These are phyloP conservation scores for Spinus pinus DNA, from an alignment of 2,797 vertebrate species.

Conservation along the genomic window DNA sequence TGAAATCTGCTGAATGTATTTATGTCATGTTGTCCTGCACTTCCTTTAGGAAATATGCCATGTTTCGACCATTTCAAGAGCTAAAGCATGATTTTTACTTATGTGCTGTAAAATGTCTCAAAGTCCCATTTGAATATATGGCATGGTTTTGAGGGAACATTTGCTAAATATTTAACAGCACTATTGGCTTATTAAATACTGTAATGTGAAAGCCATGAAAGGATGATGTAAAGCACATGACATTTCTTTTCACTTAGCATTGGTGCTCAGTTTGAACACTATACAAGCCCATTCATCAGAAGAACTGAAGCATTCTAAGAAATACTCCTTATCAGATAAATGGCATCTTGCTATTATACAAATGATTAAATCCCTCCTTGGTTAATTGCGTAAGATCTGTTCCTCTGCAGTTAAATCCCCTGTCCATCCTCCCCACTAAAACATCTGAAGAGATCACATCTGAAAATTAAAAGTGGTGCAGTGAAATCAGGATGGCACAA, in stretches of 20 bases:
- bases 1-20: conserved; percentile 33
- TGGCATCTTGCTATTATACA: conserved; percentile 59
- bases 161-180: conserved; percentile 71
- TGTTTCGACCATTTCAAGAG: conserved; percentile 11
- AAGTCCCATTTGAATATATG: conserved; percentile 62
- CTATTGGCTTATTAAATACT: conserved; percentile 64
- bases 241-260: conserved; percentile 47
- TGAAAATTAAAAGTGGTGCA: conserved; percentile 44
- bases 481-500: not conserved
- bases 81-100: conserved; percentile 51
- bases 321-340: conserved; percentile 66
- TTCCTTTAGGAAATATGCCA: conserved; percentile 50
- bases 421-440: not conserved
- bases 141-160: conserved; percentile 51
- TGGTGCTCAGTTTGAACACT: conserved; percentile 55
- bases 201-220: conserved; percentile 24
- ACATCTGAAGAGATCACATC: conserved; percentile 25
- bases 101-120: conserved; percentile 56
- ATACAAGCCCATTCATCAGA: conserved; percentile 61
- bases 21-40: not conserved
- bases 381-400: conserved; percentile 59
- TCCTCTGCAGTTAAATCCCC: conserved; percentile 27
- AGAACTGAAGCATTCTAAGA: conserved; percentile 61
- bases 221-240: conserved; percentile 35
- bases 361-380: conserved; percentile 65